These are phyloP conservation scores for Dendrocincla fuliginosa DNA, from an alignment of 2,797 vertebrate species.

Conservation along the genomic window DNA sequence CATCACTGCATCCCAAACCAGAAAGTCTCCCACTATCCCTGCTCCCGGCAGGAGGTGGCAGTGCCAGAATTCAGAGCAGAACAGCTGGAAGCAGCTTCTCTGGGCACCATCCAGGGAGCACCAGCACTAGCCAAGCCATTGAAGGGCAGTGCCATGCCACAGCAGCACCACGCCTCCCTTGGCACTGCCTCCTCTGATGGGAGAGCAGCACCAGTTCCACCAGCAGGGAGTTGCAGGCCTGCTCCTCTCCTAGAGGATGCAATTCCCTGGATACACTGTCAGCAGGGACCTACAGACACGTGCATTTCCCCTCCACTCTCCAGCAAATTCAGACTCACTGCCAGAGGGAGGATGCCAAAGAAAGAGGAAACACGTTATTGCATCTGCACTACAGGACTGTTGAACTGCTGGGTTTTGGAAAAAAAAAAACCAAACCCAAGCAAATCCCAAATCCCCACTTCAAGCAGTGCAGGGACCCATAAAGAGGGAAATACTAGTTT, in stretches of 20 bases:
- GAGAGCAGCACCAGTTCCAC: background rate
- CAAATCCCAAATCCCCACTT: background rate
- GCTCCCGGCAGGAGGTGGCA: background rate
- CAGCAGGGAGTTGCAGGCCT: accelerated
- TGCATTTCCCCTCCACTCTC: background rate
- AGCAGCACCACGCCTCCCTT: background rate
- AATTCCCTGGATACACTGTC: background rate
- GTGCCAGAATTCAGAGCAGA: background rate
- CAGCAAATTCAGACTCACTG: background rate
- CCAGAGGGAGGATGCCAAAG: background rate
- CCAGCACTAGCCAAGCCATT: accelerated
- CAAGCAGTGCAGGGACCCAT: background rate
- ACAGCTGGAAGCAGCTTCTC: background rate
- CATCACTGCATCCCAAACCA: accelerated
- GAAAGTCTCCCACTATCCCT: background rate
- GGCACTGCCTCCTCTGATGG: background rate
- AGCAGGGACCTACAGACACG: background rate
- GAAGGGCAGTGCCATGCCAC: background rate
- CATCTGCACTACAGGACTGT: background rate
- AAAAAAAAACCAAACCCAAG: background rate
- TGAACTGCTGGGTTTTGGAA: background rate
- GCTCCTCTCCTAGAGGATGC: background rate
- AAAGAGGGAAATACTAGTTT: background rate
- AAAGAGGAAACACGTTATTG: background rate
- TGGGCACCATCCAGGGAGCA: background rate